Base-by-base conservation (phyloP, 2,888 invertebrate species). In the Harpalus rubripes region DNA sequence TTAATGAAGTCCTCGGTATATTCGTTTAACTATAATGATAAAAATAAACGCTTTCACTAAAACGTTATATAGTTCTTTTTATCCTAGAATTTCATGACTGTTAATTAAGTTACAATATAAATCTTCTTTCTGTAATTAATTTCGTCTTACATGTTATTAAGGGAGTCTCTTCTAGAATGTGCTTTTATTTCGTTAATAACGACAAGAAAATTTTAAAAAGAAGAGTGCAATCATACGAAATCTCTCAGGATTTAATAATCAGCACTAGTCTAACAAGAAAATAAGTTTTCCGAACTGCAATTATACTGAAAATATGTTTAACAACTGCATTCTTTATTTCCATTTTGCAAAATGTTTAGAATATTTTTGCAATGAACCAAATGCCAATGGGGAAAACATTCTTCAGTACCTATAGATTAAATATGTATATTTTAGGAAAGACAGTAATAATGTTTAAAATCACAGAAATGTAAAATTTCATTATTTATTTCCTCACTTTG, bases 21-120 rank as follows among this genome's bases (percentile, higher is more conserved):
- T 52, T 52, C 44, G 44, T 12, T 52, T 52, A 52, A 52, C 44
- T 52, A 52, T 52, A 52, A 52, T 52, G 44, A 52, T 52, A 52
- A 52, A 52, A 52, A 52, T 52, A 52, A 52, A 52, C 44, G 44
- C 44, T 10, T 12, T 3, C 5, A 32, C 5, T 32, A 32, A 32
- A 32, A 32, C 32, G 32, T 32, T 32, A 6, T 52, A 52, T 12
- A 52, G 10, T 52, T 0, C 10, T 52, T 52, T 52, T 52, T 52
- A 52, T 52, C 44, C 44, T 52, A 52, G 44, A 0, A 12, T 52
- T 52, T 52, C 44, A 52, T 52, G 44, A 12, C 44, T 10, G 10
- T 52, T 52, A 52, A 52, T 52, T 52, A 52, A 52, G 44, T 12
- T 12, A 52, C 44, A 52, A 52, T 8, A 52, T 52, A 52, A 52